phyloP scores from a whole-genome alignment of 2,888 invertebrate genomes.

The Monoplex corrugatus region DNA sequence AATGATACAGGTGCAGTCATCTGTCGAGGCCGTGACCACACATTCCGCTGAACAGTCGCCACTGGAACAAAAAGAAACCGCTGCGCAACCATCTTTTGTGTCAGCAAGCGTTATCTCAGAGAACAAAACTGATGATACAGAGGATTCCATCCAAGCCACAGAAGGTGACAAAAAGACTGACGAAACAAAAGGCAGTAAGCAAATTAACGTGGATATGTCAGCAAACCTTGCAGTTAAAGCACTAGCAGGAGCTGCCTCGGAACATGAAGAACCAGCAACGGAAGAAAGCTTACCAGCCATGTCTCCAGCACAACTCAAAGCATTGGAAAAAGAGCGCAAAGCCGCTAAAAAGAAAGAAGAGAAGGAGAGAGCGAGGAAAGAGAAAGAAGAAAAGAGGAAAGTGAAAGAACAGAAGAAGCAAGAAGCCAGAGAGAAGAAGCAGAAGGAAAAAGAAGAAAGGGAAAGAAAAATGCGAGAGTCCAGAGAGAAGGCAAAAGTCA shows the following conservation, averaged over 20 bases:
- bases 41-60: neutral
- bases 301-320: slow-evolving; percentile 39
- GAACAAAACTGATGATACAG: neutral
- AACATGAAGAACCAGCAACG: neutral
- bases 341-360: slow-evolving; percentile 39
- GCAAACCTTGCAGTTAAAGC: neutral
- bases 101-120: neutral
- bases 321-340: slow-evolving; percentile 31
- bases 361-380: slow-evolving; percentile 31
- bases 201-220: neutral
- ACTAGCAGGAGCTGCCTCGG: neutral
- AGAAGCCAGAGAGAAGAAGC: slow-evolving; percentile 44
- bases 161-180: neutral
- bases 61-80: neutral
- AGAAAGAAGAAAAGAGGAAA: slow-evolving; percentile 42
- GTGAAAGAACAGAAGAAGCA: slow-evolving; percentile 38
- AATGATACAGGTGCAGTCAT: neutral
- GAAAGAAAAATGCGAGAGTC: neutral
- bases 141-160: neutral
- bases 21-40: neutral
- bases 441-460: slow-evolving; percentile 32
- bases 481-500: neutral
- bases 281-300: neutral
- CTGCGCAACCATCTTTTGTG: neutral
- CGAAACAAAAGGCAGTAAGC: neutral